A percentile compares a stretch with the other conserved stretches of the same genome.
phyloP scores from a whole-genome alignment of 2,113 vertebrate species.

The Etia nguti region DNA sequence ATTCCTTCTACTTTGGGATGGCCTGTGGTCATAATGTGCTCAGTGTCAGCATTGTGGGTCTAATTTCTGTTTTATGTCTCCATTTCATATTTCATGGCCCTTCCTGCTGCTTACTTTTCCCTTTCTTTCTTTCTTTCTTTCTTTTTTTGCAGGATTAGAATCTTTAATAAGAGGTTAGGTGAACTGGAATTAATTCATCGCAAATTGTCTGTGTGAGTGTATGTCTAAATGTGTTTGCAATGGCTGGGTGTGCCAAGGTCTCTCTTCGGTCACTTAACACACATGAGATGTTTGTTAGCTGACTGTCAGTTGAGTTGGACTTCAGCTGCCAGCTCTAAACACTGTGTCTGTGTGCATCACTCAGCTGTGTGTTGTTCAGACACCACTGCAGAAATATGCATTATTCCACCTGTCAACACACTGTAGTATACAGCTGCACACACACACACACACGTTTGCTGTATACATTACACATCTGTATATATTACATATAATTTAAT shows the following conservation, averaged over 20 bases:
- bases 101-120: neutral
- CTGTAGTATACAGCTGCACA: neutral
- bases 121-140: rapidly evolving
- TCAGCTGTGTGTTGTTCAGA: conserved; percentile 20
- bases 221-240: neutral
- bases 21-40: conserved; percentile 30
- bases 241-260: neutral
- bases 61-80: conserved; percentile 26
- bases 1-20: conserved; percentile 19
- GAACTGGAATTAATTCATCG: neutral
- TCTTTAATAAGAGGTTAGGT: neutral
- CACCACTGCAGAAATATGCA: conserved; percentile 40
- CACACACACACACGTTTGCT: neutral
- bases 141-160: neutral
- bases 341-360: conserved; percentile 10
- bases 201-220: neutral
- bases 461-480: neutral
- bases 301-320: neutral
- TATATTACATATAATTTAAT: neutral
- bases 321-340: neutral
- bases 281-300: neutral
- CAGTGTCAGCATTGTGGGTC: conserved; percentile 4
- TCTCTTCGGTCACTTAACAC: neutral
- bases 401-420: conserved; percentile 29
- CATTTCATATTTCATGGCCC: neutral